A percentile compares a stretch with the other conserved stretches of the same genome.
phyloP scores from a whole-genome alignment of 2,113 vertebrate species.

The Pan paniscus region DNA sequence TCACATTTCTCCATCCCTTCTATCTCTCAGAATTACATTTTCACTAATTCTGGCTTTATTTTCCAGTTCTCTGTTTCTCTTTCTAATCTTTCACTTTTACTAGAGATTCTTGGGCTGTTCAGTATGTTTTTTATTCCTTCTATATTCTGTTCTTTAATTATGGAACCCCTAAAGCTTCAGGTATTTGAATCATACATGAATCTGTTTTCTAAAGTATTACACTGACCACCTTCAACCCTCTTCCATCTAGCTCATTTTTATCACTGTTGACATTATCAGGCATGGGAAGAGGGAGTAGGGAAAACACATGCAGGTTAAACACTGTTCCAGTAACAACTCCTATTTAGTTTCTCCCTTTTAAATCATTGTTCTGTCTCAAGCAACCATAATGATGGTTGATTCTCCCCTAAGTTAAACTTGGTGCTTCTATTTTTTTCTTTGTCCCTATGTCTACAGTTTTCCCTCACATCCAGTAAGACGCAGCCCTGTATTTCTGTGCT shows the following conservation, averaged over 20 bases:
- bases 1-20: not conserved
- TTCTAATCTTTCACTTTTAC: not conserved
- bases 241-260: not conserved
- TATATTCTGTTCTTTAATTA: not conserved
- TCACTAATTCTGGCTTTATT: conserved; percentile 44
- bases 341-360: not conserved
- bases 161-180: not conserved
- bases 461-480: not conserved
- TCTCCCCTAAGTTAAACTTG: not conserved
- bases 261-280: not conserved
- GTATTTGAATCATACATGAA: not conserved
- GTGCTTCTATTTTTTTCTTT: not conserved
- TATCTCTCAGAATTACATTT: not conserved
- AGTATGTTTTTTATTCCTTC: not conserved
- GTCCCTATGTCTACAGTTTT: not conserved
- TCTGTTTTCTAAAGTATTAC: conserved; percentile 3
- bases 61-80: not conserved
- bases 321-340: not conserved
- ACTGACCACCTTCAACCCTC: not conserved
- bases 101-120: not conserved
- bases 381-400: not conserved
- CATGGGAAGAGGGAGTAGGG: not conserved
- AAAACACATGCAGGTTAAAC: not conserved
- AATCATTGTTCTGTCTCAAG: not conserved
- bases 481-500: not conserved